These are phyloP conservation scores for Gobiocypris rarus DNA, from an alignment of 2,113 vertebrate genomes.

Conservation along the genomic window DNA sequence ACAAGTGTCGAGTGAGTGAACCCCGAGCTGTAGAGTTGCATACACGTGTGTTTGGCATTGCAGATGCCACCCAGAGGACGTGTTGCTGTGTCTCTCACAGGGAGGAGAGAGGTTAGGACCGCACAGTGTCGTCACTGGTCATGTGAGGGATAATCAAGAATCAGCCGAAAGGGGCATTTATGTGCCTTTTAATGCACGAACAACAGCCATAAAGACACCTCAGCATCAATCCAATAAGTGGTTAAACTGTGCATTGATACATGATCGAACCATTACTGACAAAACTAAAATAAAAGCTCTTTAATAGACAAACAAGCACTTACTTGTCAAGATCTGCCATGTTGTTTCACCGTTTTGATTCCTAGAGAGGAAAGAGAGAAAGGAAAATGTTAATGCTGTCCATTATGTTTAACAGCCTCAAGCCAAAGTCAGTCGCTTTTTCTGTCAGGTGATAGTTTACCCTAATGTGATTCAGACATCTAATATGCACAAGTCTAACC, in stretches of 20 bases:
- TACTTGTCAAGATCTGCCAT: slow-evolving; percentile 99
- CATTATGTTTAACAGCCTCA: neutral
- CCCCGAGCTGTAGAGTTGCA: neutral
- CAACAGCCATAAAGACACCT: neutral
- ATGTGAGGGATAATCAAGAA: neutral
- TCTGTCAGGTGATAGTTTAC: neutral
- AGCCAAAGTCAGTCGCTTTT: neutral
- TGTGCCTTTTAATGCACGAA: neutral
- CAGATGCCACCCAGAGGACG: neutral
- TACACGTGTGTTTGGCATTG: neutral
- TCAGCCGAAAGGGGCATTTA: neutral
- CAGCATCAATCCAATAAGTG: neutral
- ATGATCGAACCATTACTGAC: neutral
- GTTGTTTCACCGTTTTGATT: slow-evolving; percentile 65
- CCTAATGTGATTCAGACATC: neutral
- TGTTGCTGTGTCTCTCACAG: neutral
- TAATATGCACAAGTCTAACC: neutral
- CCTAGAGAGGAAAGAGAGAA: slow-evolving; percentile 53
- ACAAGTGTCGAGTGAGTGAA: neutral
- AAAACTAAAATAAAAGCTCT: neutral
- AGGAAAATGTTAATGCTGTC: slow-evolving; percentile 11
- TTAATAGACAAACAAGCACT: slow-evolving; percentile 68
- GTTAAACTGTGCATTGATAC: neutral
- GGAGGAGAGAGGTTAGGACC: neutral
- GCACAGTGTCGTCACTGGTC: no score